A percentile compares a stretch with the other conserved stretches of the same genome.
Evolutionary conservation across 1,140 invertebrate species (phyloP).

Genomic region (Euglossa dilemma): DNA sequence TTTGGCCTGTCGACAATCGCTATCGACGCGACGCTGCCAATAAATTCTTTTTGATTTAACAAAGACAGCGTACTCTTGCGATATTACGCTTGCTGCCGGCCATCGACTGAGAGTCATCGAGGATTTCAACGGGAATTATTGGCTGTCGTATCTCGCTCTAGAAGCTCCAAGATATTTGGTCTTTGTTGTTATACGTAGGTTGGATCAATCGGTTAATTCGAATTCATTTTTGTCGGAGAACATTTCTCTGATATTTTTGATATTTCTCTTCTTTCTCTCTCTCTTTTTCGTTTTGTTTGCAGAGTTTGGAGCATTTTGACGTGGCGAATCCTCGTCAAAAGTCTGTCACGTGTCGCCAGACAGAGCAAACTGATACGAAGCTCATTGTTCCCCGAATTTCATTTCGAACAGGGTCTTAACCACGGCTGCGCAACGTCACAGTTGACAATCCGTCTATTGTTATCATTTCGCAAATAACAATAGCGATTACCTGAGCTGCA

Average conservation of each 20-base stretch:
- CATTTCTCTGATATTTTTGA: no score
- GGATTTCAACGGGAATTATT: no score
- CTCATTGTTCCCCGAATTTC: constrained; percentile 12
- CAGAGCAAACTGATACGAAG: neutral
- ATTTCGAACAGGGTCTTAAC: neutral
- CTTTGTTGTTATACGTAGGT: no score
- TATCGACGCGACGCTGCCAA: neutral
- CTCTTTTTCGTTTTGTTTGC: neutral
- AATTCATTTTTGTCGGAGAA: no score
- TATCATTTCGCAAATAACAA: constrained; percentile 24
- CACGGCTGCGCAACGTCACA: neutral
- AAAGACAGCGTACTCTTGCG: neutral
- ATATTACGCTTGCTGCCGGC: neutral
- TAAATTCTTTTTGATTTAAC: neutral
- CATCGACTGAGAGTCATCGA: no score
- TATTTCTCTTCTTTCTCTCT: neutral
- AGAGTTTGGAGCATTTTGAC: neutral
- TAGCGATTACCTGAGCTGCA: constrained; percentile 13
- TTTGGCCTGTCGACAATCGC: neutral
- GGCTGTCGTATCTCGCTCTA: no score
- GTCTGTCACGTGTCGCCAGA: neutral
- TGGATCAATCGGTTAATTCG: no score
- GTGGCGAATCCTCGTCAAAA: neutral
- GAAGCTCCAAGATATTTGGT: no score
- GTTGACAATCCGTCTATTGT: neutral